Percentiles rank a stretch among this genome's conserved stretches.
Conservation (phyloP, 2,797 vertebrate genomes). For the Microctenopoma lineatum region DNA sequence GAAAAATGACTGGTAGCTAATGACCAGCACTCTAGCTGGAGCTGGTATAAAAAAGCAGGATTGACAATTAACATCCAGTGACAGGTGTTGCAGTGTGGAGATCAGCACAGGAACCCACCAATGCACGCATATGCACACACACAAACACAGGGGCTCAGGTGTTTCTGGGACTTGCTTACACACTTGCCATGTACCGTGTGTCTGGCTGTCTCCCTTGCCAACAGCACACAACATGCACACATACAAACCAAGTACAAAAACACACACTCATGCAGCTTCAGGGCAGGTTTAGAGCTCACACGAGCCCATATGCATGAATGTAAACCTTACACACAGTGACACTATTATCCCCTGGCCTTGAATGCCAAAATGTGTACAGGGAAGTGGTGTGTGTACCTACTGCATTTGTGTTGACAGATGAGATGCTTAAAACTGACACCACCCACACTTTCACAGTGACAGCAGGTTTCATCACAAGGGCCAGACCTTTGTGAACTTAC, state of each 20-base stretch:
- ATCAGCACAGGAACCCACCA: constrained; percentile 54
- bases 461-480: constrained; percentile 71
- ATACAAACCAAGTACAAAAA: constrained; percentile 14
- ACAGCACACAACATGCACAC: constrained; percentile 46
- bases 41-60: constrained; percentile 57
- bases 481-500: constrained; percentile 70
- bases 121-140: constrained; percentile 21
- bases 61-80: constrained; percentile 55
- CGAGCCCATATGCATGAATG: constrained; percentile 35
- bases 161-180: constrained; percentile 71
- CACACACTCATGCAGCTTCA: constrained; percentile 47
- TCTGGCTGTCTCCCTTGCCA: constrained; percentile 67
- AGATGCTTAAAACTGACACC: constrained; percentile 75
- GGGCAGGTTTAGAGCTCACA: constrained; percentile 48
- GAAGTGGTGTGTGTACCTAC: constrained; percentile 17
- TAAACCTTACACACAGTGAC: constrained; percentile 65
- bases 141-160: constrained; percentile 68
- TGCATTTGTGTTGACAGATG: constrained; percentile 64
- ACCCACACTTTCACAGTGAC: constrained; percentile 68
- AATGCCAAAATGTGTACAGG: constrained; percentile 63
- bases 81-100: constrained; percentile 60
- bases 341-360: constrained; percentile 71
- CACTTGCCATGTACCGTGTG: constrained; percentile 65
- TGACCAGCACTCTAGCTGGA: constrained; percentile 56
- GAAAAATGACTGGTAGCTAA: constrained; percentile 39